Base-by-base conservation (phyloP, 2,888 invertebrate genomes). In the Plebejus anna region DNA sequence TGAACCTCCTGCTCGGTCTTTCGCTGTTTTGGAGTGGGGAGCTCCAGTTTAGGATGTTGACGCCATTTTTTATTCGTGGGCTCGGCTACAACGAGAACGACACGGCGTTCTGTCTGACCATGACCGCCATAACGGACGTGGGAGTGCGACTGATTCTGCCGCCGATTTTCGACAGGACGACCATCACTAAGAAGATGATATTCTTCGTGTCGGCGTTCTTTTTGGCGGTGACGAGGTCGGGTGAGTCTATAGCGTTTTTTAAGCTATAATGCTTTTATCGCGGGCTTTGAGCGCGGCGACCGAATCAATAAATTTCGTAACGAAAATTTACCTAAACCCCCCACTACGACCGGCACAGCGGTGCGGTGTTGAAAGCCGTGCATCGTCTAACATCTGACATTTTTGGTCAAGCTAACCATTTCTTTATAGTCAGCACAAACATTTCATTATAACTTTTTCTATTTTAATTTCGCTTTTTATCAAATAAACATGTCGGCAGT, bases 1-100 rank as follows among this genome's bases (percentile, higher is more conserved):
- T 96, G 84, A 96, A 96, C 85, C 94, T 96, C 82, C 94, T 96
- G 79, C 95, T 96, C 78, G 96, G 96, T 7, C 90, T 96, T 76
- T 96, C 96, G 59, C 94, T 96, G 66, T 96, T 96, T 89, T 96
- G 96, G 91, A 96, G 96, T 76, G 96, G 96, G 75, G 96, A 96
- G 85, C 94, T 96, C 87, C 96, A 96, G 84, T 96, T 96, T 87
- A 96, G 96, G 87, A 95, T 96, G 96, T 95, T 96, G 72, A 96
- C 96, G 70, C 96, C 96, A 16, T 96, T 96, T 87, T 96, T 96
- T 85, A 95, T 96, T 80, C 92, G 94, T 73, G 94, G 94, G 84
- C 86, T 96, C 83, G 95, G 82, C 11, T 96, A 95, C 84, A 93
- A 95, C 78, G 96, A 95, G 87, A 89, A 94, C 70, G 96, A 97